Evolutionary conservation across 2,113 vertebrate species (phyloP).

Genomic region (Proteles cristata): DNA sequence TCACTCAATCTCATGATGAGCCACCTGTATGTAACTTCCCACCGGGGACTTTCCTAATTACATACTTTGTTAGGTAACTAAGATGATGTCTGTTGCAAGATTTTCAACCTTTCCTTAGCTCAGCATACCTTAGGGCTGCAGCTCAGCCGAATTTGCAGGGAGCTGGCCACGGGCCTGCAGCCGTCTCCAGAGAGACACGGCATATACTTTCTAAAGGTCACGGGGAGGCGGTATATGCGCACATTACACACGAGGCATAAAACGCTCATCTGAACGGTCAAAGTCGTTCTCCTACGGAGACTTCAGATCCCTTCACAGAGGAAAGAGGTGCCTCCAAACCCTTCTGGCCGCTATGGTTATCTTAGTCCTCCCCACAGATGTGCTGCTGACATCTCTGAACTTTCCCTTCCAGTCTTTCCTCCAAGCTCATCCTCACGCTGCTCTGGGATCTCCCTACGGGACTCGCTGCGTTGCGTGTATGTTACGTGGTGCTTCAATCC

Average conservation of each 20-base stretch:
- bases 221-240: rapidly evolving
- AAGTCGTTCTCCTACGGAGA: rapidly evolving
- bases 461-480: rapidly evolving
- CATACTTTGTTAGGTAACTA: not conserved
- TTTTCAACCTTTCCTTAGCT: not conserved
- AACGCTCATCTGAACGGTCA: rapidly evolving
- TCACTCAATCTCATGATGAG: not conserved
- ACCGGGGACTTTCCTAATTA: not conserved
- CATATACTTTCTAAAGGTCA: not conserved
- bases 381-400: rapidly evolving
- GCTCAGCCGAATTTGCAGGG: no score
- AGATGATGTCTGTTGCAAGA: not conserved
- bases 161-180: not conserved
- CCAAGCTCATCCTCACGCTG: not conserved
- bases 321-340: not conserved
- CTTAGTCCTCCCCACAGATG: not conserved
- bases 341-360: rapidly evolving
- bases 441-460: rapidly evolving
- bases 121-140: rapidly evolving
- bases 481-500: not conserved
- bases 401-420: not conserved
- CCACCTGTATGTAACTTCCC: rapidly evolving
- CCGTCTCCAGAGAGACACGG: rapidly evolving
- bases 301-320: no score
- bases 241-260: rapidly evolving